Percentiles rank a stretch among this genome's conserved stretches.
Evolutionary conservation across 2,113 vertebrate species (phyloP).

Genomic region (Microcebus ravelobensis): DNA sequence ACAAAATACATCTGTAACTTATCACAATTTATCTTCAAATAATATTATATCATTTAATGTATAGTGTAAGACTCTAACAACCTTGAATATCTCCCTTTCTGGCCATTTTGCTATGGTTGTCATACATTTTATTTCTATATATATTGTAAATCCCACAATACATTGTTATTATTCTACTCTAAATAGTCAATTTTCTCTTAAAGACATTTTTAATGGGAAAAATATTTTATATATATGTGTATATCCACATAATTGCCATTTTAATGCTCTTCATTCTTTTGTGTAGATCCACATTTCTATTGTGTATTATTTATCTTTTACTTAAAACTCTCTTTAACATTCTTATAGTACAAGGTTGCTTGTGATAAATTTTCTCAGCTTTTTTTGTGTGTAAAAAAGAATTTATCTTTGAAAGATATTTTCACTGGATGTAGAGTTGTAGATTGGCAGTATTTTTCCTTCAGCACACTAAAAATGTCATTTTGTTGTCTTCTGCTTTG

Average conservation of each 20-base stretch:
- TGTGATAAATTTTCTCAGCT: not conserved
- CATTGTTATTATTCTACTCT: not conserved
- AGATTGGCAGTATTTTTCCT: constrained; percentile 13
- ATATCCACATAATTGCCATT: not conserved
- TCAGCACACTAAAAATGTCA: not conserved
- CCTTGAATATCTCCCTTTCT: not conserved
- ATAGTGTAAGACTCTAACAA: not conserved
- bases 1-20: not conserved
- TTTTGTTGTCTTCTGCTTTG: not conserved
- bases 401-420: constrained; percentile 37
- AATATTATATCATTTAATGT: not conserved
- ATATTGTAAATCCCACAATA: not conserved
- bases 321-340: not conserved
- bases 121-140: not conserved
- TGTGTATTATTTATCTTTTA: not conserved
- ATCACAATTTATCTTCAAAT: not conserved
- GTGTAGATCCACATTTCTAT: not conserved
- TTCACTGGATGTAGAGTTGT: not conserved
- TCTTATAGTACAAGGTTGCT: not conserved
- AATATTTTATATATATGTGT: not conserved
- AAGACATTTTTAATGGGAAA: not conserved
- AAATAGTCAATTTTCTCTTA: not conserved
- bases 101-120: not conserved
- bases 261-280: not conserved
- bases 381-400: not conserved